These are phyloP conservation scores for Pollimyrus isidori DNA, from an alignment of 2,113 vertebrate species.

Conservation along the genomic window DNA sequence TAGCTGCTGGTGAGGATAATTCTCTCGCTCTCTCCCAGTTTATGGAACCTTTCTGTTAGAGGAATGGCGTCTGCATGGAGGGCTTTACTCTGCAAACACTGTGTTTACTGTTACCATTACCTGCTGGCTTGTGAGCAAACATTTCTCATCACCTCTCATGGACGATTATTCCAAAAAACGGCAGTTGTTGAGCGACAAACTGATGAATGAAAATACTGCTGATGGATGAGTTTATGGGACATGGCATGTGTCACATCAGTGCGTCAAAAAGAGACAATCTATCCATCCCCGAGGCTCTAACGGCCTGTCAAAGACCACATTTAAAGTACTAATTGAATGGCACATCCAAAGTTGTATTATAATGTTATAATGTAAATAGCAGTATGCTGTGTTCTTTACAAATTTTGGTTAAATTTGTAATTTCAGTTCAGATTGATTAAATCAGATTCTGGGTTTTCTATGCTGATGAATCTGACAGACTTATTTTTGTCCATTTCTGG, in stretches of 20 bases:
- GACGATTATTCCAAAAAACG: constrained; percentile 17
- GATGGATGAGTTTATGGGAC: constrained; percentile 3
- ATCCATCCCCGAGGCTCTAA: background rate
- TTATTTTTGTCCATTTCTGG: background rate
- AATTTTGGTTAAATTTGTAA: background rate
- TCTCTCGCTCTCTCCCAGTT: background rate
- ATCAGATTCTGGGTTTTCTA: background rate
- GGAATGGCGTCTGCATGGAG: background rate
- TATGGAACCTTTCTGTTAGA: background rate
- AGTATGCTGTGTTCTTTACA: background rate
- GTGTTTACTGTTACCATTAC: background rate
- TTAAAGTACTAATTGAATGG: background rate
- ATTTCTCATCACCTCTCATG: constrained; percentile 2
- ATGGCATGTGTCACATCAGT: background rate
- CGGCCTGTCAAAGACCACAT: background rate
- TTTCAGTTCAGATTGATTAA: background rate
- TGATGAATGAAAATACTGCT: constrained; percentile 12
- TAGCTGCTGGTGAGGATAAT: background rate
- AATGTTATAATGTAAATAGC: background rate
- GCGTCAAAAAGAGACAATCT: background rate
- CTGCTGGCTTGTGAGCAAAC: background rate
- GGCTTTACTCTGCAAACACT: background rate
- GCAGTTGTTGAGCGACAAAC: constrained; percentile 13
- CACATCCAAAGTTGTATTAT: background rate
- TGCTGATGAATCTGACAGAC: background rate